phyloP scores from a whole-genome alignment of 2,113 vertebrate genomes.

The Chaetorhynchus papuensis region DNA sequence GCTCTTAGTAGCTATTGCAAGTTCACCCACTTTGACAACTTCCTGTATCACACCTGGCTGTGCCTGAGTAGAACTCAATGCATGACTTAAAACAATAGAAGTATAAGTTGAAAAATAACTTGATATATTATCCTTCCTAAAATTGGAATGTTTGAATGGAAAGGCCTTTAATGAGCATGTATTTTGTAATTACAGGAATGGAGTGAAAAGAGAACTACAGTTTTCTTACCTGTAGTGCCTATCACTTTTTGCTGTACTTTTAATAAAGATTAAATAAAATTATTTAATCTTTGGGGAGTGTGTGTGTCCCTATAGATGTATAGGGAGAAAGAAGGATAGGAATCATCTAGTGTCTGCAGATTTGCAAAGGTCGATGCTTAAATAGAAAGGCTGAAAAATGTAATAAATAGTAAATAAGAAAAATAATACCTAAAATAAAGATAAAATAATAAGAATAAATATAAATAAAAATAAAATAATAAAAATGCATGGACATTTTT shows the following conservation, averaged over 20 bases:
- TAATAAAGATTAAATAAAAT: not conserved
- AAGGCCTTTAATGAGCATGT: not conserved
- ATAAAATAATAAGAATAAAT: too few relatives aligned
- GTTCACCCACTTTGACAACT: not conserved
- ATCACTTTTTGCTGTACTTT: not conserved
- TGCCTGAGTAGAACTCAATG: not conserved
- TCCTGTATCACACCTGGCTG: not conserved
- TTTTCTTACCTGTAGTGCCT: not conserved
- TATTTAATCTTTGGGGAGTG: not conserved
- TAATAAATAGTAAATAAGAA: not conserved
- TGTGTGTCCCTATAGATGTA: accelerated
- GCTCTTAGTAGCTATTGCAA: not conserved
- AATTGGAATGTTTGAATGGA: not conserved
- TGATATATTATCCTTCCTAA: not conserved
- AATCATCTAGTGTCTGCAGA: not conserved
- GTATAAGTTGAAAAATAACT: not conserved
- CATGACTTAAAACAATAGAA: not conserved
- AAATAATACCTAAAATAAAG: too few relatives aligned
- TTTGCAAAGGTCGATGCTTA: not conserved
- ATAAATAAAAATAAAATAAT: too few relatives aligned
- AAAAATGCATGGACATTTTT: not conserved
- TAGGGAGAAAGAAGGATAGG: not conserved
- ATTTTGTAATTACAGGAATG: not conserved
- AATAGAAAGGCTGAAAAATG: not conserved
- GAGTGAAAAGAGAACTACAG: not conserved